phyloP scores from a whole-genome alignment of 1,140 invertebrate genomes.

The Vanessa tameamea region DNA sequence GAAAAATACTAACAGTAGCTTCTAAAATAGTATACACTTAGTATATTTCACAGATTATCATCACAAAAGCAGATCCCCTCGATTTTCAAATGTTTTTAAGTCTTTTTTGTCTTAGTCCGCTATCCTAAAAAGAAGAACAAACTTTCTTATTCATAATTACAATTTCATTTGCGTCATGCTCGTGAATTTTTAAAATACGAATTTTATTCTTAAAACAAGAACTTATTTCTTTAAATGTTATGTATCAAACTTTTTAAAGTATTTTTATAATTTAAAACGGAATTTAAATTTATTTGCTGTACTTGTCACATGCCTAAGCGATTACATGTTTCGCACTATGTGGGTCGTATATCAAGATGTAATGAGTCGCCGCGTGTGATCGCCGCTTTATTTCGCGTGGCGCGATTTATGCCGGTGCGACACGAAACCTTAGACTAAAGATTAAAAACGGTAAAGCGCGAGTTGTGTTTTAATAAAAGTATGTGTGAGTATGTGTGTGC shows the following conservation, averaged over 20 bases:
- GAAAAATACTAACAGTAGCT: constrained; percentile 35
- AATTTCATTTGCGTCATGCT: too few relatives aligned
- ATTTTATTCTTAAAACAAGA: too few relatives aligned
- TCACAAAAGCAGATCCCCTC: constrained; percentile 16
- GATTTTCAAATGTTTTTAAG: constrained; percentile 27
- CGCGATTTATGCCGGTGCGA: constrained; percentile 63
- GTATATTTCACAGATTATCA: constrained; percentile 19
- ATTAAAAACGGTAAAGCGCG: constrained; percentile 9
- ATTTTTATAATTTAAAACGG: constrained; percentile 7
- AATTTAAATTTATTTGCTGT: constrained; percentile 20
- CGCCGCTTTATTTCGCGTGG: constrained; percentile 59
- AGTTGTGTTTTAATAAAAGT: neutral
- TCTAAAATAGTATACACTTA: neutral
- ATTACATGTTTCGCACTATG: constrained; percentile 43
- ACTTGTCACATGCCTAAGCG: constrained; percentile 27
- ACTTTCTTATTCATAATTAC: too few relatives aligned
- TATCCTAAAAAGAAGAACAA: neutral
- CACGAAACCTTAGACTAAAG: constrained; percentile 48
- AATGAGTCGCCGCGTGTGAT: constrained; percentile 72
- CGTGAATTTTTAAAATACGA: too few relatives aligned
- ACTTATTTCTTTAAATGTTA: neutral
- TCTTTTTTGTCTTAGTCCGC: constrained; percentile 4
- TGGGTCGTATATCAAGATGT: constrained; percentile 58
- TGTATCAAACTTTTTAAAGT: constrained; percentile 13
- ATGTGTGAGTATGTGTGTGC: too few relatives aligned